phyloP scores from a whole-genome alignment of 1,140 invertebrate species.

The Himalopsyche phryganea region DNA sequence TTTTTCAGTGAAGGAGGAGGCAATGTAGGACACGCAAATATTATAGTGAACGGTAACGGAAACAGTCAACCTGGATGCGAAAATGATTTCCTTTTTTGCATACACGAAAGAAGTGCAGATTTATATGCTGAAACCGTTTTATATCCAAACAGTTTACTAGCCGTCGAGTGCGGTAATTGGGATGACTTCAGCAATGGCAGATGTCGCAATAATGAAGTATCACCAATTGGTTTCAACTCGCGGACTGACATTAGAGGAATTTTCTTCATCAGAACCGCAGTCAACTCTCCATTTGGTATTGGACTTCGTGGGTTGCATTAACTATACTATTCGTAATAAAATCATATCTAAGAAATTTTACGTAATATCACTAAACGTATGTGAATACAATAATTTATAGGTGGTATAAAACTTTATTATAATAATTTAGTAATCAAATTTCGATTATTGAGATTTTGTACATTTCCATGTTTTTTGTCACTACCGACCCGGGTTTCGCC shows the following conservation, averaged over 20 bases:
- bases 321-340: no score
- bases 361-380: no score
- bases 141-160: conserved; percentile 11
- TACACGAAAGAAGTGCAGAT: conserved; percentile 13
- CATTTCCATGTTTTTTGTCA: no score
- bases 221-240: conserved; percentile 6
- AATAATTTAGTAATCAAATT: no score
- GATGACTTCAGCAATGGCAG: background rate
- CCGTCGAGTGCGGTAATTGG: conserved; percentile 13
- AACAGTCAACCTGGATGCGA: conserved; percentile 19
- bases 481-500: no score
- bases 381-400: no score
- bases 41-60: conserved; percentile 23
- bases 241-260: conserved; percentile 7
- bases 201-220: background rate
- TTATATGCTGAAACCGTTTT: conserved; percentile 19
- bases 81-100: conserved; percentile 7
- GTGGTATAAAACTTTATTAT: no score
- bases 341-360: no score
- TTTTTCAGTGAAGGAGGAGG: conserved; percentile 10
- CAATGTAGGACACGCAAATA: conserved; percentile 22
- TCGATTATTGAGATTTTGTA: no score
- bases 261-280: conserved; percentile 9
- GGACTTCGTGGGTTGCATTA: background rate
- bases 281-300: conserved; percentile 6